These are phyloP conservation scores for Tichodroma muraria DNA, from an alignment of 2,113 vertebrate genomes.

Conservation along the genomic window DNA sequence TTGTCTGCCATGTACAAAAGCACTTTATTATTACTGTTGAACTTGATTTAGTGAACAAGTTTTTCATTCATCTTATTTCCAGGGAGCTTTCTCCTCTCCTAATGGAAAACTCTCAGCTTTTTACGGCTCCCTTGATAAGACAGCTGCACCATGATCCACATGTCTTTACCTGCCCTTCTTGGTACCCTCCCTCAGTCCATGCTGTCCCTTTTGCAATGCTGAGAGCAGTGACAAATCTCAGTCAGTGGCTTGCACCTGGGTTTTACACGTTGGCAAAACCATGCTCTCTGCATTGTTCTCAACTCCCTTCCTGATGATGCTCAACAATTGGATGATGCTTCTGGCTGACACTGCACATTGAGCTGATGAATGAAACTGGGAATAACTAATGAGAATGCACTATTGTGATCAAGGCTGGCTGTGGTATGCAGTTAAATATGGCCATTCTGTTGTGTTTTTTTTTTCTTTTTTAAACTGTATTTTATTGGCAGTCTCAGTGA, in stretches of 20 bases:
- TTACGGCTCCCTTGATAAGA: neutral
- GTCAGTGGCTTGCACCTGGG: neutral
- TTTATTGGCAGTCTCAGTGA: neutral
- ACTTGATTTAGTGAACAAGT: neutral
- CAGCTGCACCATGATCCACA: neutral
- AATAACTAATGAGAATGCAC: neutral
- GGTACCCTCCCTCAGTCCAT: neutral
- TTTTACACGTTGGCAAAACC: neutral
- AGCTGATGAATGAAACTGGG: neutral
- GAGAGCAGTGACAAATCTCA: neutral
- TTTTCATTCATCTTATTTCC: neutral
- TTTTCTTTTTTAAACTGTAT: neutral
- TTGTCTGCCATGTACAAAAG: neutral
- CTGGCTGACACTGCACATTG: neutral
- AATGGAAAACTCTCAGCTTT: neutral
- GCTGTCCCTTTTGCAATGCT: neutral
- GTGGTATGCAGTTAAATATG: slow-evolving; percentile 3
- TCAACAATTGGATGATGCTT: neutral
- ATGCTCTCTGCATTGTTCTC: neutral
- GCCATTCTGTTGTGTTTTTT: neutral
- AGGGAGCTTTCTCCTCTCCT: neutral
- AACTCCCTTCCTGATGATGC: neutral
- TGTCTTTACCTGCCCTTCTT: neutral
- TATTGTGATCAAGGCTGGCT: neutral
- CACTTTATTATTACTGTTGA: neutral